phyloP scores from a whole-genome alignment of 2,888 invertebrate species.

The Caenorhabditis becei region DNA sequence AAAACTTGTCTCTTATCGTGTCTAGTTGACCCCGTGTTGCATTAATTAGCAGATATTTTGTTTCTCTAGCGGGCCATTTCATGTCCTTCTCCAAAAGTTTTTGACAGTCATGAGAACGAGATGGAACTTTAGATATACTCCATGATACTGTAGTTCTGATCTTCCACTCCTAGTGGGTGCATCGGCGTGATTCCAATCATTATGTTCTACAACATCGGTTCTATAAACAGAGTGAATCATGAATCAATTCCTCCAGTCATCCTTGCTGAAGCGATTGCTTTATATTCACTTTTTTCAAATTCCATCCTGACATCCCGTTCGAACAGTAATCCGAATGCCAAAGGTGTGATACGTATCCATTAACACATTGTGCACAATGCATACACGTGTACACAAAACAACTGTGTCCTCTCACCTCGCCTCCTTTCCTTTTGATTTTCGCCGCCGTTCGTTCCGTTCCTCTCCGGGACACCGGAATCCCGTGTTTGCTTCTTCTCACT shows the following conservation, averaged over 20 bases:
- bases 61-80: not conserved
- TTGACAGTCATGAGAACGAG: not conserved
- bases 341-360: conserved; percentile 44
- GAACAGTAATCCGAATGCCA: not conserved
- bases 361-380: conserved; percentile 52
- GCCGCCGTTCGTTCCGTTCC: conserved; percentile 11
- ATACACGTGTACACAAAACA: conserved; percentile 38
- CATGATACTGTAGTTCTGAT: not conserved
- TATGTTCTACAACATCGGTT: too few relatives aligned
- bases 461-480: not conserved
- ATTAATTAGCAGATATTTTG: conserved; percentile 22
- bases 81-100: conserved; percentile 5
- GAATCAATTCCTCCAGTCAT: too few relatives aligned
- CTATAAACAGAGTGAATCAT: too few relatives aligned
- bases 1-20: conserved; percentile 22
- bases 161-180: too few relatives aligned
- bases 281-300: not conserved
- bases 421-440: conserved; percentile 19
- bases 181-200: too few relatives aligned
- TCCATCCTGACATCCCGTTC: conserved; percentile 3
- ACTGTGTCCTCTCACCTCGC: conserved; percentile 34
- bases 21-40: not conserved
- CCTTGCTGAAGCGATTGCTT: not conserved
- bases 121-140: not conserved
- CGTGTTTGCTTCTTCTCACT: not conserved